Base-by-base conservation (phyloP, 2,113 vertebrate species). In the Orthochromis indermauri region DNA sequence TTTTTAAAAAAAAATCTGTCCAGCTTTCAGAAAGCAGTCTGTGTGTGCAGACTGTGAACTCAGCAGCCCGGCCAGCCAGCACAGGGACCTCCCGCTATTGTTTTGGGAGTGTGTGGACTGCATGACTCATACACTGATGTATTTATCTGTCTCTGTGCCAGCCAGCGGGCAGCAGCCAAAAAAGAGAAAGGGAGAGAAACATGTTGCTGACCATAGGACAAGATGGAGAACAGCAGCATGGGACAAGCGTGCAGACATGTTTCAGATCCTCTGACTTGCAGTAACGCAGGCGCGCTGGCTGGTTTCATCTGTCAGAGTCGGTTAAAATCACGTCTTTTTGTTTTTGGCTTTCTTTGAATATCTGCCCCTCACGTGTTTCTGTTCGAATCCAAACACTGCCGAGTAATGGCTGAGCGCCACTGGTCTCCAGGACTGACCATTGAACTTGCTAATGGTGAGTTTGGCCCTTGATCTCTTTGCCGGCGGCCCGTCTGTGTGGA, bases 61-160 rank as follows among this genome's bases (percentile, higher is more conserved):
- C 96, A 95, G 94, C 96, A 95, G 93, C 90, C 85, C 42, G 31
- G 85, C 87, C 59, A 76, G 91, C 91, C 84, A 86, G 91, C 89
- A 61, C 68, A 71, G 33, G 93, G 93, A 95, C 94, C 94, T 95
- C 93, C 95, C 84, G 94, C 95, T 93, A 95, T 96, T 97, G 96
- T 97, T 96, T 95, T 95, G 94, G 92, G 93, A 91, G 93, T 90
- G 91, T 92, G 92, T 89, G 90, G 93, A 93, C 92, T 88, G 91
- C 86, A 93, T 96, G 96, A 96, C 92, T 96, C 93, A 94, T 91
- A 90, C 91, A 89, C 90, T 94, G 91, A 94, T 91, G 93, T 94
- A 90, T 95, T 96, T 95, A 91, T 96, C 92, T 93, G 92, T 93
- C 92, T 76, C 89, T 81, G 83, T 4, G 90, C 92, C 93, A 91